A percentile compares a stretch with the other conserved stretches of the same genome.
phyloP scores from a whole-genome alignment of 2,888 invertebrate species.

The Drosophila mimica region DNA sequence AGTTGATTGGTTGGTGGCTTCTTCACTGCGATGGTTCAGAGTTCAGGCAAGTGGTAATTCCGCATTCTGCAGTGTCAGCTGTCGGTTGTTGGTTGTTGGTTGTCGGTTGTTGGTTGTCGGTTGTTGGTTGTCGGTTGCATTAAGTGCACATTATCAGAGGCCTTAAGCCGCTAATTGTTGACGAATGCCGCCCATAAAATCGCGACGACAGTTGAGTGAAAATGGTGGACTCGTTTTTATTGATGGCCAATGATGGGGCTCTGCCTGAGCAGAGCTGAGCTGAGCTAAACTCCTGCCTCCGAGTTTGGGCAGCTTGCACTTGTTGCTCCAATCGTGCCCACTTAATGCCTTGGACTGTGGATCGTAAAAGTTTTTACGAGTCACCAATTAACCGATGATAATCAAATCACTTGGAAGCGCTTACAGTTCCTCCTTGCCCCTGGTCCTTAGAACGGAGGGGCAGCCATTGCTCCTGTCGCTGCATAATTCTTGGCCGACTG shows the following conservation, averaged over 20 bases:
- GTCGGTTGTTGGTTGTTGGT: neutral
- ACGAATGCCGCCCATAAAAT: conserved; percentile 65
- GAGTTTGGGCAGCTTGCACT: conserved; percentile 53
- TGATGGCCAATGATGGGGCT: conserved; percentile 45
- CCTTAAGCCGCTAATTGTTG: conserved; percentile 58
- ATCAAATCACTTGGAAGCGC: conserved; percentile 78
- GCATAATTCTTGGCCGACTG: conserved; percentile 61
- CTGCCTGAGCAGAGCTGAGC: neutral
- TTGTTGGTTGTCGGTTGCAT: conserved; percentile 10
- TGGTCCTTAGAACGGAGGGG: neutral
- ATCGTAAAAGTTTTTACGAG: conserved; percentile 83
- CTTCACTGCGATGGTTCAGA: conserved; percentile 3
- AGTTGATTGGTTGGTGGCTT: neutral
- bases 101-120: conserved; percentile 1
- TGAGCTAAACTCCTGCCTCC: conserved; percentile 1
- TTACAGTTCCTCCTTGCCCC: conserved; percentile 23
- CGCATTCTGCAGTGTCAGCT: conserved; percentile 22
- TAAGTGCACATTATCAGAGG: conserved; percentile 51
- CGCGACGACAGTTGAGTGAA: conserved; percentile 56
- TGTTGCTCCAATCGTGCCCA: conserved; percentile 68
- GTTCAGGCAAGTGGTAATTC: conserved; percentile 14
- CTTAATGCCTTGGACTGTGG: conserved; percentile 60
- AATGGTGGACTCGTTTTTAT: conserved; percentile 67
- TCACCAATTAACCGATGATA: conserved; percentile 84
- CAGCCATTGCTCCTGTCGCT: conserved; percentile 45